A percentile compares a stretch with the other conserved stretches of the same genome.
Conservation (phyloP, 1,140 invertebrate genomes). For the Apis cerana region DNA sequence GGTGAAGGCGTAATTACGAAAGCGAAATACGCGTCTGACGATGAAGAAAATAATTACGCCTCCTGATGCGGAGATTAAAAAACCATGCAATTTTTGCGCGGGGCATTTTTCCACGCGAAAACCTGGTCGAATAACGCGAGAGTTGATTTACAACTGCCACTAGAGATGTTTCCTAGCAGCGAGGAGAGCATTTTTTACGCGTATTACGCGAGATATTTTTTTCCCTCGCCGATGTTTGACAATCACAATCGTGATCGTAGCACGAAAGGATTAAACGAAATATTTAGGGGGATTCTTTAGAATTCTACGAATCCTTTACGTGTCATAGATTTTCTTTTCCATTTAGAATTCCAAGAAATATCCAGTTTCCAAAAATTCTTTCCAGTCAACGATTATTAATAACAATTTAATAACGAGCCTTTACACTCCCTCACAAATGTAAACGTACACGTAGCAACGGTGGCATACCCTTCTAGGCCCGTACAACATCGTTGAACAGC, state of each 20-base stretch:
- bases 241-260: too few species aligned
- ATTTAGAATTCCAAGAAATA: too few species aligned
- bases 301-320: too few species aligned
- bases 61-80: constrained; percentile 32
- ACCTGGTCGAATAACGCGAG: constrained; percentile 28
- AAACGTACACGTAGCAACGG: background rate
- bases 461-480: background rate
- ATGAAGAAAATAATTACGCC: constrained; percentile 49
- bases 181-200: constrained; percentile 9
- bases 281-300: too few species aligned
- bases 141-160: constrained; percentile 22
- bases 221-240: too few species aligned
- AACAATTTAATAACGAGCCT: background rate
- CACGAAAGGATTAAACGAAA: too few species aligned
- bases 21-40: constrained; percentile 7
- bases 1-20: constrained; percentile 19
- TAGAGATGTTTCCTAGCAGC: constrained; percentile 16
- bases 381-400: too few species aligned
- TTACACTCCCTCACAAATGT: background rate
- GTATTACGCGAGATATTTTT: background rate
- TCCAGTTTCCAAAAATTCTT: background rate
- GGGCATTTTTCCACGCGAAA: constrained; percentile 20
- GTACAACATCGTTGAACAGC: background rate
- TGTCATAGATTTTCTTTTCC: too few species aligned
- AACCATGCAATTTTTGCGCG: constrained; percentile 47